Conservation (phyloP, 2,797 vertebrate species). For the Lacerta bilineata region DNA sequence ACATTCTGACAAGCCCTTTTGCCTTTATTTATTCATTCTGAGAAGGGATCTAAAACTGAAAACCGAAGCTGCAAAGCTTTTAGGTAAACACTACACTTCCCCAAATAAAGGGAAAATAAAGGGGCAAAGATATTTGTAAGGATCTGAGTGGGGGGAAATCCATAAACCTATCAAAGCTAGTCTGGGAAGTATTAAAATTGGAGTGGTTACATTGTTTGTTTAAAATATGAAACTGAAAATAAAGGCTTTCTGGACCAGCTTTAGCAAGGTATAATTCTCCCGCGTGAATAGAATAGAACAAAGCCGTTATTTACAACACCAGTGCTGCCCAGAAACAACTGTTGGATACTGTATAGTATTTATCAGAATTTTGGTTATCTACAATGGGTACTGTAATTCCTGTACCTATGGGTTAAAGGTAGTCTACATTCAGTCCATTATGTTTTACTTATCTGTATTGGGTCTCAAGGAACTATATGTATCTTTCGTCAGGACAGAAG, state of each 20-base stretch:
- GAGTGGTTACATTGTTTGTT: background rate
- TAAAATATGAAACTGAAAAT: conserved; percentile 34
- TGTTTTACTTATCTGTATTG: conserved; percentile 41
- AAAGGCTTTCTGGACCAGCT: background rate
- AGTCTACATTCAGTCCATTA: conserved; percentile 6
- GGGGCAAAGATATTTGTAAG: background rate
- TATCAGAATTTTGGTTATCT: conserved; percentile 41
- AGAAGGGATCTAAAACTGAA: conserved; percentile 46
- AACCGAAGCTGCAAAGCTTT: conserved; percentile 8
- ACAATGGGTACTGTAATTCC: conserved; percentile 41
- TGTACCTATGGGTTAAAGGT: conserved; percentile 38
- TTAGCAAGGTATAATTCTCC: conserved; percentile 39
- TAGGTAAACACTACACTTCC: background rate
- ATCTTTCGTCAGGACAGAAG: conserved; percentile 17
- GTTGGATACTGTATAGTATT: conserved; percentile 47
- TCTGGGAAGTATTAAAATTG: conserved; percentile 24
- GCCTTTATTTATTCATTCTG: conserved; percentile 7
- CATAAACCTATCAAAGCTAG: conserved; percentile 22
- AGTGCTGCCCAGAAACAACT: conserved; percentile 59
- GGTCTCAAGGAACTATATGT: conserved; percentile 11
- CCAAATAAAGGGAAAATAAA: background rate
- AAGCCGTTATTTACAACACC: conserved; percentile 57
- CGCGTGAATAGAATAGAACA: conserved; percentile 55
- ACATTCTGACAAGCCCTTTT: conserved; percentile 38
- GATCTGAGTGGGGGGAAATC: background rate